A percentile compares a stretch with the other conserved stretches of the same genome.
Evolutionary conservation across 1,140 invertebrate genomes (phyloP).

Genomic region (Aethina tumida): DNA sequence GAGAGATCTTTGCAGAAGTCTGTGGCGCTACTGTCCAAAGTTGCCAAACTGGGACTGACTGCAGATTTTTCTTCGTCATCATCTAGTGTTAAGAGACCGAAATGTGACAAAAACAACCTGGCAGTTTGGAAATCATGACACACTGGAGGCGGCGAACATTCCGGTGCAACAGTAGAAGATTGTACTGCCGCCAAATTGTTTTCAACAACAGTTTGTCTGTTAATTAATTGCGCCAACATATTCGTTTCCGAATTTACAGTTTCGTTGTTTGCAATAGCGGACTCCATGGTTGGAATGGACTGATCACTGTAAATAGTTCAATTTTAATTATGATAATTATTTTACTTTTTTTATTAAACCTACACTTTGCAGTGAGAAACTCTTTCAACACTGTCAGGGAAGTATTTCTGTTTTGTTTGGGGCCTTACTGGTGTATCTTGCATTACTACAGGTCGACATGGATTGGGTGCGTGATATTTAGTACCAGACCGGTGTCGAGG

Average conservation of each 20-base stretch:
- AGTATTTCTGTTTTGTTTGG: slow-evolving; percentile 63
- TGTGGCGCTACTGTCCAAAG: slow-evolving; percentile 61
- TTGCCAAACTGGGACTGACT: slow-evolving; percentile 49
- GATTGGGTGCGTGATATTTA: slow-evolving; percentile 58
- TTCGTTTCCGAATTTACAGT: slow-evolving; percentile 42
- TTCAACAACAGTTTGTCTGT: slow-evolving; percentile 38
- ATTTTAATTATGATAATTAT: slow-evolving; percentile 6
- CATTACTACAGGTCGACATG: slow-evolving; percentile 68
- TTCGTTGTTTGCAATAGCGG: slow-evolving; percentile 43
- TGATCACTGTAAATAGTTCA: slow-evolving; percentile 46
- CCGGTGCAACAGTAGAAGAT: slow-evolving; percentile 37
- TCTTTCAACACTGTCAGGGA: slow-evolving; percentile 72
- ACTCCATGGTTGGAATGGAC: slow-evolving; percentile 59
- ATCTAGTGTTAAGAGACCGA: slow-evolving; percentile 81
- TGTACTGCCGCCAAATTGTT: slow-evolving; percentile 27
- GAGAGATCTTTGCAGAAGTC: slow-evolving; percentile 65
- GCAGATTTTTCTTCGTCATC: slow-evolving; percentile 36
- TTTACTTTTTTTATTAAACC: too few species aligned
- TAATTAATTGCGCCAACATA: slow-evolving; percentile 43
- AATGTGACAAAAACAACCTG: slow-evolving; percentile 85
- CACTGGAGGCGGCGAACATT: slow-evolving; percentile 61
- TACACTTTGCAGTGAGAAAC: slow-evolving; percentile 74
- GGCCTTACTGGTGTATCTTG: slow-evolving; percentile 51
- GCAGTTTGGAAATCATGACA: slow-evolving; percentile 91
- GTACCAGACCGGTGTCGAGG: slow-evolving; percentile 68